A percentile compares a stretch with the other conserved stretches of the same genome.
Conservation (phyloP, 1,140 invertebrate species). For the Linepithema humile region DNA sequence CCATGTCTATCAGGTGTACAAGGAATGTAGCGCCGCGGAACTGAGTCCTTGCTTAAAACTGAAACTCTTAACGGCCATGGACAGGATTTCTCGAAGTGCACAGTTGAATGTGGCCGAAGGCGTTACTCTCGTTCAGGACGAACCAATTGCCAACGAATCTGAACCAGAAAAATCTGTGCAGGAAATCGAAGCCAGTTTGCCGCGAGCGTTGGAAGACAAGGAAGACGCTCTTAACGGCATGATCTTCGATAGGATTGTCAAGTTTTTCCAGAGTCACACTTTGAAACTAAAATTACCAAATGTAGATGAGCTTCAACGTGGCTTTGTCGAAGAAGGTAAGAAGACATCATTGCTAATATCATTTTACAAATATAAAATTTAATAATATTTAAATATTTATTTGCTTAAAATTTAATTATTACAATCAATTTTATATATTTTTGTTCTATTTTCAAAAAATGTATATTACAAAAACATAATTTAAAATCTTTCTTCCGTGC, state of each 20-base stretch:
- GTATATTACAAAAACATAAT: neutral
- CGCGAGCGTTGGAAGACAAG: conserved; percentile 88
- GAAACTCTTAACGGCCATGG: conserved; percentile 90
- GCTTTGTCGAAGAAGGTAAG: conserved; percentile 85
- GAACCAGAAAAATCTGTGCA: conserved; percentile 83
- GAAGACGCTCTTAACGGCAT: conserved; percentile 90
- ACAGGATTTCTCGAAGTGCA: conserved; percentile 87
- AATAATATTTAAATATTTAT: neutral
- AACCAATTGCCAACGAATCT: conserved; percentile 78
- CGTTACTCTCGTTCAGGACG: conserved; percentile 88
- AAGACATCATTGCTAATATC: conserved; percentile 1
- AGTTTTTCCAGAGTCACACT: conserved; percentile 90
- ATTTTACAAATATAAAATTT: neutral
- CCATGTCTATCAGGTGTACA: conserved; percentile 88
- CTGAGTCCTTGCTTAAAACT: conserved; percentile 90
- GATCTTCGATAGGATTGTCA: conserved; percentile 89
- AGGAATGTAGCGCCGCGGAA: conserved; percentile 89
- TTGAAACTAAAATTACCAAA: conserved; percentile 90
- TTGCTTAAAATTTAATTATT: neutral
- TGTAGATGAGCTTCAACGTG: conserved; percentile 86
- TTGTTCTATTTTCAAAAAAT: neutral
- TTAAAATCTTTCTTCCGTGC: neutral
- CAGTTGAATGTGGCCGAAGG: conserved; percentile 89
- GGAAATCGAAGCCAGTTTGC: conserved; percentile 88
- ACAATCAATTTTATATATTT: neutral